Evolutionary conservation across 92 coral and sea anemone genomes (phyloP).

Genomic region (Epizoanthus ramosus): DNA sequence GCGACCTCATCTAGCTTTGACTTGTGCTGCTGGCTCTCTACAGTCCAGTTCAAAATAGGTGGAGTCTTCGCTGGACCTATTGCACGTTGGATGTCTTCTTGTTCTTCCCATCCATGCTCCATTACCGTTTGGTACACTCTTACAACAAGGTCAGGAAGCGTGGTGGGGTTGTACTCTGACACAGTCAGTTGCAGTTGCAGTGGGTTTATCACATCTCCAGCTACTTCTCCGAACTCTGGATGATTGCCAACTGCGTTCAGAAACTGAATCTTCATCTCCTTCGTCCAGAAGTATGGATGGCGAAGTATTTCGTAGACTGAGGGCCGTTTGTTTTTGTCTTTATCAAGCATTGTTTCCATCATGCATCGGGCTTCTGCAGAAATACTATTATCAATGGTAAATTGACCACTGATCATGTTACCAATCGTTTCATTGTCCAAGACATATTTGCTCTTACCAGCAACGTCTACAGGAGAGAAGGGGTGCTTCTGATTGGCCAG

Average conservation of each 20-base stretch:
- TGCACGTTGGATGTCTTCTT: too few relatives aligned
- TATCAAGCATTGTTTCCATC: constrained; percentile 11
- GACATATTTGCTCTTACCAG: not conserved
- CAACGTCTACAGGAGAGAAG: constrained; percentile 34
- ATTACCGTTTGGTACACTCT: too few relatives aligned
- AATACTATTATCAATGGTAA: constrained; percentile 3
- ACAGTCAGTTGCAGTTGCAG: not conserved
- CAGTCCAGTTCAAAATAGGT: too few relatives aligned
- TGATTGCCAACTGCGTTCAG: constrained; percentile 50
- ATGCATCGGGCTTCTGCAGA: constrained; percentile 3
- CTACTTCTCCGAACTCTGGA: constrained; percentile 22
- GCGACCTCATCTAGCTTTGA: too few relatives aligned
- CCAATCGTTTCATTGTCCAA: too few relatives aligned
- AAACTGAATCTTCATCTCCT: constrained; percentile 37
- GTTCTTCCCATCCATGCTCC: too few relatives aligned
- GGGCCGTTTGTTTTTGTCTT: constrained; percentile 24
- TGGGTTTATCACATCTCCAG: not conserved
- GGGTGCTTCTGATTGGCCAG: constrained; percentile 43
- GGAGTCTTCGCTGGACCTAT: too few relatives aligned
- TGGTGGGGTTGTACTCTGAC: too few relatives aligned
- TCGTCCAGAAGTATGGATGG: constrained; percentile 45
- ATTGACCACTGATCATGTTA: constrained; percentile 18
- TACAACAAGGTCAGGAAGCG: too few relatives aligned
- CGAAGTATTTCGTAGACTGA: constrained; percentile 24
- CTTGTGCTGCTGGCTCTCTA: too few relatives aligned